Evolutionary conservation across 2,113 vertebrate species (phyloP), one percentile per base, ranked within the genome.

Genomic region (Macquaria australasica): DNA sequence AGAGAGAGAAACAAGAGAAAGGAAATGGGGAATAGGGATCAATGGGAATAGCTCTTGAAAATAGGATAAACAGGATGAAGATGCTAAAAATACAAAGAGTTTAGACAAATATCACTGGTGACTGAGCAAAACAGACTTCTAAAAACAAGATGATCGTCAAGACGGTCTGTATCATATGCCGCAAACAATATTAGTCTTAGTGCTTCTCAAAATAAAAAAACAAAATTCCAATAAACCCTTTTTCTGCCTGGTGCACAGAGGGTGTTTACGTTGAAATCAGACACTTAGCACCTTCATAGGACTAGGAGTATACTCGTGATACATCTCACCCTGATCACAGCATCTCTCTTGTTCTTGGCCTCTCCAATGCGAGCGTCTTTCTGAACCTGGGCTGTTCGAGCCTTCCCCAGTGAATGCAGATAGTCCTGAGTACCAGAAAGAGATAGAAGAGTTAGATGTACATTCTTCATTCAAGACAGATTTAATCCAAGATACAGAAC

Each of bases 311-410:
- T 31, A 0, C 34, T 1, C 12, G 12, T 1, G 6, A 1, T 12
- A 3, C 4, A 37, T 28, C 93, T 93, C 87, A 98, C 97, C 91
- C 96, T 96, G 88, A 98, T 98, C 21, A 97, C 97, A 0, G 97
- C 96, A 1, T 98, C 97, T 83, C 97, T 94, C 90, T 98, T 98
- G 93, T 97, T 97, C 79, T 96, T 94, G 0, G 97, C 97, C 86
- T 98, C 97, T 41, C 97, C 97, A 0, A 98, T 97, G 8, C 97
- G 96, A 60, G 97, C 97, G 62, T 98, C 97, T 73, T 97, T 97
- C 91, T 98, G 97, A 11, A 98, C 97, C 91, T 98, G 97, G 0
- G 97, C 97, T 0, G 97, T 97, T 6, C 97, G 96, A 37, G 96
- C 97, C 83, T 98, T 98, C 12, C 97, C 97, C 91, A 98, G 90